Conservation (phyloP, 1,140 invertebrate species). For the Augochlora pura region DNA sequence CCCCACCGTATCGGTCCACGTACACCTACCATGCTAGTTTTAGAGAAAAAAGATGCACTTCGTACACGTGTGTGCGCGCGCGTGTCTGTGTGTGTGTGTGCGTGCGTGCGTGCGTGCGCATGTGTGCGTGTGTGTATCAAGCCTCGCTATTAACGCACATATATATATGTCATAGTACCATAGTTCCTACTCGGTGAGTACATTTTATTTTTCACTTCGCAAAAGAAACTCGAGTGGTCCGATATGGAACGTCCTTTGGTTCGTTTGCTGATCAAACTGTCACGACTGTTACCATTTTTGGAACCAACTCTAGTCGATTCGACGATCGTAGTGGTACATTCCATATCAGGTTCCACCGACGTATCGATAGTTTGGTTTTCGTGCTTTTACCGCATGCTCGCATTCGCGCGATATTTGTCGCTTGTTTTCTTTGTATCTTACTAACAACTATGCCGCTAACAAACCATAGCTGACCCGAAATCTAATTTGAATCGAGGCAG, state of each 20-base stretch:
- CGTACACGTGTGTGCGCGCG: slow-evolving; percentile 66
- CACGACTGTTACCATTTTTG: too few species aligned
- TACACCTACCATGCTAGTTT: slow-evolving; percentile 59
- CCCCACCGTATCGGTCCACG: slow-evolving; percentile 22
- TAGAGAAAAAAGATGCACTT: slow-evolving; percentile 65
- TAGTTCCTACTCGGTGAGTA: slow-evolving; percentile 74
- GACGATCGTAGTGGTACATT: background rate
- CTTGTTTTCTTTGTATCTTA: slow-evolving; percentile 47
- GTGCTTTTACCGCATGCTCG: slow-evolving; percentile 34
- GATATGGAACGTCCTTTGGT: background rate
- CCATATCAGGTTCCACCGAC: slow-evolving; percentile 12
- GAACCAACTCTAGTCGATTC: too few species aligned
- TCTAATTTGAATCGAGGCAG: too few species aligned
- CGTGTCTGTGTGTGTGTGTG: too few species aligned
- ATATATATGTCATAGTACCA: slow-evolving; percentile 72
- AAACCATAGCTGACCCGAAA: background rate
- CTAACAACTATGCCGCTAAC: background rate
- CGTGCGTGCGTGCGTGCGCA: too few species aligned
- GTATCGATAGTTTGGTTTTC: slow-evolving; percentile 14
- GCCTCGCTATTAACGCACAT: slow-evolving; percentile 67
- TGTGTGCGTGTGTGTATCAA: too few species aligned
- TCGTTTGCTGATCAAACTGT: too few species aligned
- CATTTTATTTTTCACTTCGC: slow-evolving; percentile 66
- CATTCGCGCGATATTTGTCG: slow-evolving; percentile 50
- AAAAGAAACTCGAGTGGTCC: background rate